These are phyloP conservation scores for Drosophila mercatorum DNA, from an alignment of 2,888 invertebrate species.

Conservation along the genomic window DNA sequence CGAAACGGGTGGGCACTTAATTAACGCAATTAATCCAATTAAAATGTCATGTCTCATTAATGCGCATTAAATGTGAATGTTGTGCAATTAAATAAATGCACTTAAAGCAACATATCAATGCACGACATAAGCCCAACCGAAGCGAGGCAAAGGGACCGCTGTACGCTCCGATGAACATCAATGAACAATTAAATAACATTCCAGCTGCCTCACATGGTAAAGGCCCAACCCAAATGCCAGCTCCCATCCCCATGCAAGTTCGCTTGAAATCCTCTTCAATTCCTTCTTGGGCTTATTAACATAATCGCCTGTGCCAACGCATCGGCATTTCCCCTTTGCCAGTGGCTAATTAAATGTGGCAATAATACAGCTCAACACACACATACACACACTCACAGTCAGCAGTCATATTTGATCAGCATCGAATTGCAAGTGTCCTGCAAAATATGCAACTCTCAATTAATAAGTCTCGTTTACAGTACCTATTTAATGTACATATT, in stretches of 20 bases:
- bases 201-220: conserved; percentile 14
- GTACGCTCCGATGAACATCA: conserved; percentile 59
- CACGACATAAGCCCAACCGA: conserved; percentile 39
- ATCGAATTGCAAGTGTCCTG: conserved; percentile 29
- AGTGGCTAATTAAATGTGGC: conserved; percentile 70
- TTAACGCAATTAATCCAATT: conserved; percentile 78
- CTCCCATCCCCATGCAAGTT: neutral
- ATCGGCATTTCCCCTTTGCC: conserved; percentile 47
- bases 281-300: conserved; percentile 61
- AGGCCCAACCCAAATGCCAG: neutral
- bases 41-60: conserved; percentile 79
- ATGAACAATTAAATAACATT: conserved; percentile 70
- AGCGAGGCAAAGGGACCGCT: neutral
- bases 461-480: conserved; percentile 62
- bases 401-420: conserved; percentile 31
- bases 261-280: neutral
- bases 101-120: conserved; percentile 67
- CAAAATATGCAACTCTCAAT: conserved; percentile 53
- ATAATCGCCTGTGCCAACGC: conserved; percentile 73
- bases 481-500: conserved; percentile 39
- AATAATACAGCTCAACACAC: conserved; percentile 45
- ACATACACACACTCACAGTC: neutral
- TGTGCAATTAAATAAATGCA: conserved; percentile 76
- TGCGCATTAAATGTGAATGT: conserved; percentile 70
- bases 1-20: conserved; percentile 58